A percentile compares a stretch with the other conserved stretches of the same genome.
Conservation (phyloP, 53 echinoderm and acorn worm species). For the Antedon mediterranea region DNA sequence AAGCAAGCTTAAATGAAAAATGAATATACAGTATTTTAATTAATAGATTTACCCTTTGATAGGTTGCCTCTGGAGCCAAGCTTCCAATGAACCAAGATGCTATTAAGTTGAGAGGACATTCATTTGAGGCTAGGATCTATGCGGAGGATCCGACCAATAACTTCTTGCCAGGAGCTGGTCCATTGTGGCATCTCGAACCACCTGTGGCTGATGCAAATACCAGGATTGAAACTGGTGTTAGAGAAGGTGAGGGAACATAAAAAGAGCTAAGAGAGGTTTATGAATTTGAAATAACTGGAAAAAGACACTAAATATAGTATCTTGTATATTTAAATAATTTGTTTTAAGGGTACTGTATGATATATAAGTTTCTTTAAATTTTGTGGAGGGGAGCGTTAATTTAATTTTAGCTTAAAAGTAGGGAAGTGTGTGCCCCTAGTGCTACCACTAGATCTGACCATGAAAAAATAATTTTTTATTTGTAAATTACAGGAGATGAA, state of each 20-base stretch:
- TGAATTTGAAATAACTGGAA: no score
- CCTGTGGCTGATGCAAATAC: constrained; percentile 33
- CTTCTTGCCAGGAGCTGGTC: constrained; percentile 92
- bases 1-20: background rate
- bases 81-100: constrained; percentile 60
- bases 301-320: no score
- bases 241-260: constrained; percentile 33
- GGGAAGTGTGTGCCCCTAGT: no score
- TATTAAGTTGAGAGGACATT: constrained; percentile 51
- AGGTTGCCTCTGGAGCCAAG: constrained; percentile 68
- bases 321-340: no score
- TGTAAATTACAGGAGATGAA: constrained; percentile 55
- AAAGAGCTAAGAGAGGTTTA: no score
- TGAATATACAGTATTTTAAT: background rate
- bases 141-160: constrained; percentile 90
- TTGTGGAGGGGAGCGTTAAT: no score
- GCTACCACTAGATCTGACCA: no score
- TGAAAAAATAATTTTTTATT: background rate
- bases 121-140: constrained; percentile 95
- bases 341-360: no score
- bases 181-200: constrained; percentile 56
- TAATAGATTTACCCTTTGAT: background rate
- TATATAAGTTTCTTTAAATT: no score
- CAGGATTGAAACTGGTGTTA: constrained; percentile 85
- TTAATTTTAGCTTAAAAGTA: no score